Evolutionary conservation across 2,113 vertebrate species (phyloP), one percentile per base, ranked within the genome.

Genomic region (Artemisiospiza belli): DNA sequence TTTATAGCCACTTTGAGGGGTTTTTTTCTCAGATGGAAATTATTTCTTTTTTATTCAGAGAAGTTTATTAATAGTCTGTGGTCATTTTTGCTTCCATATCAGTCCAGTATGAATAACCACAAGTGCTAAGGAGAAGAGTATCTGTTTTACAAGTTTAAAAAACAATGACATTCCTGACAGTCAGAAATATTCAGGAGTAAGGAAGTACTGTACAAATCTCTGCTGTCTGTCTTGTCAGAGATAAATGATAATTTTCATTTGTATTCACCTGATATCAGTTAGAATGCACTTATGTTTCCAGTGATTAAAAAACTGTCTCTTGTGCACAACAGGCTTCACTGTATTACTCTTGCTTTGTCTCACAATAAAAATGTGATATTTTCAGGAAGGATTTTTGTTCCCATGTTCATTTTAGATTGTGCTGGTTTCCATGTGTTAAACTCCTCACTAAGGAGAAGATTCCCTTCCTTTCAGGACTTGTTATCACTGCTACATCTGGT

Each of bases 401-500:
- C 51, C 67, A 1, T n/a, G 27, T 61, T 90, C 0, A 7, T 83
- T 86, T 63, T 25, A 17, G 30, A 10, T 81, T 46, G 43, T 3
- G 0, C 37, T 91, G 49, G 10, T 77, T 80, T 88, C 79, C 41
- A 30, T 46, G 64, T 78, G n/a, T 86, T 84, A 66, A 87, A 35
- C 74, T 57, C 30, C 49, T 86, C 23, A 33, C 27, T 43, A 18
- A 68, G 39, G 25, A 68, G 61, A 77, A 74, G 51, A 79, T 86
- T 28, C 23, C 44, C 41, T 89, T 92, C 77, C 79, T 86, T 90
- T 86, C 70, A 79, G 23, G 67, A 5, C 52, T 58, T 15, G n/a
- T 88, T 93, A 81, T 21, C 11, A 1, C 46, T 94, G 72, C 74
- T 87, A 17, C 94, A 85, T 89, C 83, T 97, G 94, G 66, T 88